These are phyloP conservation scores for Petromus typicus DNA, from an alignment of 2,113 vertebrate species.

Conservation along the genomic window DNA sequence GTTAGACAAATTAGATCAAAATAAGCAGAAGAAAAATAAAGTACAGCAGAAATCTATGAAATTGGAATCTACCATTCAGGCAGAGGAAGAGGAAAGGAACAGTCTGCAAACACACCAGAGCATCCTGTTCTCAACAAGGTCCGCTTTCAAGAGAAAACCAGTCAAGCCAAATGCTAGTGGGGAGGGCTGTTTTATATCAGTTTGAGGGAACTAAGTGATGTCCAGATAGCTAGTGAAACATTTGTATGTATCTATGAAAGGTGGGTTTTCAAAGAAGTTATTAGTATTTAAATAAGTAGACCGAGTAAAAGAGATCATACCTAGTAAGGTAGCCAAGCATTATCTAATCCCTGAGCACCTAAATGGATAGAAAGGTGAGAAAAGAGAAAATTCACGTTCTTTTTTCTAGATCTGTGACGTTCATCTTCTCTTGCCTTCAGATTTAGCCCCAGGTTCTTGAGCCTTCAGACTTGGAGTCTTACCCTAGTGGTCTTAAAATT, in stretches of 20 bases:
- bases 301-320: neutral
- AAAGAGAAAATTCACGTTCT: neutral
- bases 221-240: neutral
- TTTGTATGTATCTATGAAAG: neutral
- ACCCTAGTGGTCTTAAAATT: no score
- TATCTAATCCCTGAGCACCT: neutral
- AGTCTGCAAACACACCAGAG: neutral
- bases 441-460: neutral
- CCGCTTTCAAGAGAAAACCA: neutral
- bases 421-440: neutral
- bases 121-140: neutral
- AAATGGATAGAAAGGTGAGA: neutral
- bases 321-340: neutral
- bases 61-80: neutral
- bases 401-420: neutral
- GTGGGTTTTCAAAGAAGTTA: neutral
- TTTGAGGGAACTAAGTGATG: neutral
- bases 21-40: neutral
- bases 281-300: neutral
- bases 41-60: neutral
- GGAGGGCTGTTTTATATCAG: neutral
- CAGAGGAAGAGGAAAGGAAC: neutral
- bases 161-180: neutral
- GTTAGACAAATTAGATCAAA: neutral
- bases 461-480: neutral